These are phyloP conservation scores for Heteropelma amictum DNA, from an alignment of 2,888 invertebrate species.

Conservation along the genomic window DNA sequence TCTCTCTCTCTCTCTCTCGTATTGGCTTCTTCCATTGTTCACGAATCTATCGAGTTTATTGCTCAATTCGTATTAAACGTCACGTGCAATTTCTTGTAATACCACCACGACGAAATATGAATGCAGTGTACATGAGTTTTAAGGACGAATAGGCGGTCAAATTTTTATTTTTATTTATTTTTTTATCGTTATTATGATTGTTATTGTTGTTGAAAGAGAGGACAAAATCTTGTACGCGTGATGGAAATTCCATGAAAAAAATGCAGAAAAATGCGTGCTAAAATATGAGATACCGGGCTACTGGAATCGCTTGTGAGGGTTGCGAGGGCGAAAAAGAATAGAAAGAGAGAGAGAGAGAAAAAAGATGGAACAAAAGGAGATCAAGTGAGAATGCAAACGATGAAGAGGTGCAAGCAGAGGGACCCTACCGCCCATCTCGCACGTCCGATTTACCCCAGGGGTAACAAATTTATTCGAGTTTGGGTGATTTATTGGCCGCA, in stretches of 20 bases:
- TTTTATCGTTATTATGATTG: too few species aligned
- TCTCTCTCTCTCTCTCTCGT: constrained; percentile 51
- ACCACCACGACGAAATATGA: too few species aligned
- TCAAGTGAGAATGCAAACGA: constrained; percentile 3
- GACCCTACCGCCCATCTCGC: constrained; percentile 49
- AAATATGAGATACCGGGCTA: too few species aligned
- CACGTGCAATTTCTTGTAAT: too few species aligned
- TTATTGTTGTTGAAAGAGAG: too few species aligned
- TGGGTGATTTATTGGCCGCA: constrained; percentile 73
- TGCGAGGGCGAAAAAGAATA: not conserved
- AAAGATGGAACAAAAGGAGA: constrained; percentile 6
- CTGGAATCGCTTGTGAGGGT: not conserved
- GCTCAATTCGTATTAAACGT: constrained; percentile 29
- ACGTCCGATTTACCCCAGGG: constrained; percentile 69
- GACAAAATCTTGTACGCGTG: too few species aligned
- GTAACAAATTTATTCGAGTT: constrained; percentile 75
- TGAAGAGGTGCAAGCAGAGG: constrained; percentile 43
- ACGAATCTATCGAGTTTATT: constrained; percentile 30
- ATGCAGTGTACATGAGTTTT: too few species aligned
- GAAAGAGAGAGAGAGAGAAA: constrained; percentile 1
- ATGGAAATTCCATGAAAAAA: too few species aligned
- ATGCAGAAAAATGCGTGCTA: too few species aligned
- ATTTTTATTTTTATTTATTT: too few species aligned
- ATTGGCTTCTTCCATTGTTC: constrained; percentile 29
- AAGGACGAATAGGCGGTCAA: too few species aligned